Evolutionary conservation across 2,888 invertebrate species (phyloP).

Genomic region (Agrochola circellaris): DNA sequence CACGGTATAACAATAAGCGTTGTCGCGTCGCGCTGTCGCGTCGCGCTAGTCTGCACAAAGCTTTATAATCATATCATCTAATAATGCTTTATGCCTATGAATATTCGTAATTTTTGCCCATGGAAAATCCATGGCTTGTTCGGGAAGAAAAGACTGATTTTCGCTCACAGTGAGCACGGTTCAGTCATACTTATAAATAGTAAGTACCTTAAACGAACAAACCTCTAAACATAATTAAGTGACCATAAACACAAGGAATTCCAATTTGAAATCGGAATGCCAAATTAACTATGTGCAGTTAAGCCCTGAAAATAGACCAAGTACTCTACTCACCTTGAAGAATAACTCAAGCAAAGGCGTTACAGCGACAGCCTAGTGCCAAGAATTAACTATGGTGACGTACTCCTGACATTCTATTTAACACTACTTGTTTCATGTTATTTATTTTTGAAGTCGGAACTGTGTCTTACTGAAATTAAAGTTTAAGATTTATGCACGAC

Average conservation of each 20-base stretch:
- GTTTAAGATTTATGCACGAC: not conserved
- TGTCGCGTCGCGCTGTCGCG: too few species aligned
- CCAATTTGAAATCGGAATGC: slow-evolving; percentile 48
- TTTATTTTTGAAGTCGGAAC: slow-evolving; percentile 16
- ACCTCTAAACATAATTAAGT: slow-evolving; percentile 42
- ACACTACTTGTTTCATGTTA: slow-evolving; percentile 5
- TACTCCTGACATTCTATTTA: slow-evolving; percentile 13
- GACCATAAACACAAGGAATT: slow-evolving; percentile 39
- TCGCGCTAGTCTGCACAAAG: too few species aligned
- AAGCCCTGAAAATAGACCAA: slow-evolving; percentile 35
- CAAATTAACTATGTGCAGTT: slow-evolving; percentile 44
- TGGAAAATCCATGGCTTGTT: not conserved
- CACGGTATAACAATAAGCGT: too few species aligned
- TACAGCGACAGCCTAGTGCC: slow-evolving; percentile 22
- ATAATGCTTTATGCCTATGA: too few species aligned
- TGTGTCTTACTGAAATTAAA: not conserved
- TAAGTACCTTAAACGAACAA: not conserved
- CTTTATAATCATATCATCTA: too few species aligned
- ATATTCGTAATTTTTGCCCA: not conserved
- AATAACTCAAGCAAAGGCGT: slow-evolving; percentile 30
- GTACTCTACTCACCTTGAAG: slow-evolving; percentile 15
- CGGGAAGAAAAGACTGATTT: not conserved
- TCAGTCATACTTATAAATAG: not conserved
- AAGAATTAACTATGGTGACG: slow-evolving; percentile 39
- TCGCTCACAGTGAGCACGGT: too few species aligned